Percentiles rank a stretch among this genome's conserved stretches.
These are phyloP conservation scores for Nansenia antarctica DNA, from an alignment of 2,113 vertebrate genomes.

Conservation along the genomic window DNA sequence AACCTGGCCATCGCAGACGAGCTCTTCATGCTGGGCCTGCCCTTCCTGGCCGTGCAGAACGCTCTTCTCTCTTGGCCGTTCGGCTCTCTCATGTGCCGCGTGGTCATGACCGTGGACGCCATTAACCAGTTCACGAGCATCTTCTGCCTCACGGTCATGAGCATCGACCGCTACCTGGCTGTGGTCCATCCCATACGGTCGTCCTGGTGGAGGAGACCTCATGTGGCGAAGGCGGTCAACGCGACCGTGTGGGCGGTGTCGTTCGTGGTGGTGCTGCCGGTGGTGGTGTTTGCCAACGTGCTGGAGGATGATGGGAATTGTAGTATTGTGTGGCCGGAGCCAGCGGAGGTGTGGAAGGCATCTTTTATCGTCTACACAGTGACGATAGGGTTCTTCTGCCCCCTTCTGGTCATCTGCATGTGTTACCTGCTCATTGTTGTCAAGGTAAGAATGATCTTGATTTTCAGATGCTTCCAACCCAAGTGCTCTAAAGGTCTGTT, in stretches of 20 bases:
- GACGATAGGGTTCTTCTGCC: constrained; percentile 88
- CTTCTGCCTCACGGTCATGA: constrained; percentile 96
- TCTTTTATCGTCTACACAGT: constrained; percentile 91
- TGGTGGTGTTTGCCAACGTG: constrained; percentile 89
- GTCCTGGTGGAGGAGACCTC: constrained; percentile 86
- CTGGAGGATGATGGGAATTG: constrained; percentile 87
- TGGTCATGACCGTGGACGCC: constrained; percentile 94
- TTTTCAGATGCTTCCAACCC: too few relatives aligned
- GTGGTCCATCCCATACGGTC: constrained; percentile 91
- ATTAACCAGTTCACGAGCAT: constrained; percentile 98
- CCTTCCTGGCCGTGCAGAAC: constrained; percentile 92
- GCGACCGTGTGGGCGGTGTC: constrained; percentile 87
- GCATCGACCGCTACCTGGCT: constrained; percentile 91
- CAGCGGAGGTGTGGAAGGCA: constrained; percentile 84
- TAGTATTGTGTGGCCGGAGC: constrained; percentile 94
- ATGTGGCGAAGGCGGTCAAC: constrained; percentile 86
- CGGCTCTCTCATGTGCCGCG: constrained; percentile 90
- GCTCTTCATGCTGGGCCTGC: constrained; percentile 94
- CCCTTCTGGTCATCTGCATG: constrained; percentile 89
- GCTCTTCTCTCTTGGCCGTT: constrained; percentile 95
- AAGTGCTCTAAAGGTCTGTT: too few relatives aligned
- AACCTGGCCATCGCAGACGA: constrained; percentile 94
- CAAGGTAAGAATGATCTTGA: constrained; percentile 74
- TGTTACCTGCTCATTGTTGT: constrained; percentile 92
- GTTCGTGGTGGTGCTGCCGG: constrained; percentile 89